A percentile compares a stretch with the other conserved stretches of the same genome.
Evolutionary conservation across 2,888 invertebrate genomes (phyloP).

Genomic region (Tachystola acroxantha): DNA sequence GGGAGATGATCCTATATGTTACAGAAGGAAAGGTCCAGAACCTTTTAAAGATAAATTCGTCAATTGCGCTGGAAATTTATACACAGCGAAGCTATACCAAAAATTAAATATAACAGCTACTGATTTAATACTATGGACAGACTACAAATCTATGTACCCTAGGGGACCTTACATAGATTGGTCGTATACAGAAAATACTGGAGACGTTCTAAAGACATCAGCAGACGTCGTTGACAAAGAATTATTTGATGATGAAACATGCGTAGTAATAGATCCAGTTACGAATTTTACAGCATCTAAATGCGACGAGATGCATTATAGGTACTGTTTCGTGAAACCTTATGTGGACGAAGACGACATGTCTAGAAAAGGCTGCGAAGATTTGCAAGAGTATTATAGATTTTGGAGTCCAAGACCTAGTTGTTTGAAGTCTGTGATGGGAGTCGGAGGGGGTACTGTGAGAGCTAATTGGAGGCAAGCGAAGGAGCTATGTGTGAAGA

Average conservation of each 20-base stretch:
- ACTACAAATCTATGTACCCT: conserved; percentile 56
- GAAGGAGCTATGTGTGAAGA: conserved; percentile 40
- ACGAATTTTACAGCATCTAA: conserved; percentile 44
- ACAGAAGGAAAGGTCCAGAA: conserved; percentile 59
- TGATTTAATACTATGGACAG: conserved; percentile 55
- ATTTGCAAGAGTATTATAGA: conserved; percentile 27
- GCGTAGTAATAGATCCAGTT: conserved; percentile 47
- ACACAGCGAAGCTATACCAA: conserved; percentile 39
- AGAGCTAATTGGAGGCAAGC: conserved; percentile 62
- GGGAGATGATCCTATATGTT: conserved; percentile 39
- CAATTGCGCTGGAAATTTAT: conserved; percentile 57
- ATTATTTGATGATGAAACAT: conserved; percentile 43
- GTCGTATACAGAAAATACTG: conserved; percentile 47
- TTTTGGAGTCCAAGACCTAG: conserved; percentile 53
- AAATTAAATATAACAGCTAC: conserved; percentile 39
- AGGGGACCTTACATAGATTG: conserved; percentile 64
- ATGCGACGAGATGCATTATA: conserved; percentile 51
- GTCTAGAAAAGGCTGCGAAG: conserved; percentile 39
- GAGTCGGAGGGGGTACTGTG: conserved; percentile 40
- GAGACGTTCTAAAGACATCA: conserved; percentile 32
- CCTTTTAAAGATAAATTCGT: conserved; percentile 47
- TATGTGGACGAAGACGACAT: conserved; percentile 34
- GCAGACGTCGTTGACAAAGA: conserved; percentile 37
- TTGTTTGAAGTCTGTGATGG: conserved; percentile 42
- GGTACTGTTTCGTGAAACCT: conserved; percentile 58